Evolutionary conservation across 1,140 invertebrate species (phyloP), one percentile per base, ranked within the genome.

Genomic region (Pogonognathellus flavescens): DNA sequence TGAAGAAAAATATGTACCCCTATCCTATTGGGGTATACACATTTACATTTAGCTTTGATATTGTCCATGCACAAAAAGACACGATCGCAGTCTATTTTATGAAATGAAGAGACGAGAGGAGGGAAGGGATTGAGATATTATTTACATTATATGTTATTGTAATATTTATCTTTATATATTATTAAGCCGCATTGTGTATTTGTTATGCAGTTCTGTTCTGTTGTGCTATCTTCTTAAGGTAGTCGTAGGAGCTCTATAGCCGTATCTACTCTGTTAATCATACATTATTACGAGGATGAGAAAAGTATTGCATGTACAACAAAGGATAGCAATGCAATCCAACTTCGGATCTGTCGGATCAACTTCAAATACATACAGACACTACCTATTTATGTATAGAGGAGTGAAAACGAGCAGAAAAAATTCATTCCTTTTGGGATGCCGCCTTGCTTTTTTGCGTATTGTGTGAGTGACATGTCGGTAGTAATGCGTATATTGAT

Each of bases 401-500:
- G 31, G 76, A 80, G 57, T 83, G 82, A 83, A 83, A 41, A 83
- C n/a, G 82, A 59, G 18, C 31, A 41, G 16, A 66, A 82, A 82
- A 59, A 82, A 76, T 76, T 13, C 18, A 76, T 83, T 83, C 81
- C 81, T 84, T 62, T 70, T 20, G 18, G 13, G 83, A 72, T 72
- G 83, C 83, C 83, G 83, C 83, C 14, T 14, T 60, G 80, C 22
- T 80, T 85, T 85, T 85, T 85, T 85, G 72, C 83, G 83, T 60
- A 85, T 87, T 87, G 81, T 85, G 6, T 25, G 72, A 87, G 52
- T 87, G 86, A 87, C 86, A 87, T 85, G 86, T 83, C 84, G 76
- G 86, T 87, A 87, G 86, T 87, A 87, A 87, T 87, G 84, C 86
- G 62, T 85, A 85, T 87, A 87, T 87, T 87, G 84, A 87, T 85